Evolutionary conservation across 64 coral and sea anemone species (phyloP).

Genomic region (Pocillopora damicornis): DNA sequence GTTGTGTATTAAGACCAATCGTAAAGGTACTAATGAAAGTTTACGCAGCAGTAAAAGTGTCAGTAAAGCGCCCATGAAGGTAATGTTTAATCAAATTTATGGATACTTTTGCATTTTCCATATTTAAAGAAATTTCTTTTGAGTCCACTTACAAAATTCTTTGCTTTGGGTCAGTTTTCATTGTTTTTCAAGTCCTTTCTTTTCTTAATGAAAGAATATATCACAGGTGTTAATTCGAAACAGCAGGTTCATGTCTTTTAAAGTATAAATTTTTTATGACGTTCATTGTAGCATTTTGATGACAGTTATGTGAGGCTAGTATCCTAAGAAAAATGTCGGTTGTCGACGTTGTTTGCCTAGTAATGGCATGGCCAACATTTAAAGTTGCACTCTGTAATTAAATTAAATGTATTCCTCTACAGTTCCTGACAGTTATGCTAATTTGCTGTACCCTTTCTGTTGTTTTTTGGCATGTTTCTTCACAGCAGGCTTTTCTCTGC

Average conservation of each 20-base stretch:
- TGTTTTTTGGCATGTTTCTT: slow-evolving; percentile 7
- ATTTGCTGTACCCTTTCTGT: slow-evolving; percentile 3
- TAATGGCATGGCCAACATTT: too few relatives aligned
- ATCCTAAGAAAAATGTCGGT: too few relatives aligned
- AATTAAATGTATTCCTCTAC: not conserved
- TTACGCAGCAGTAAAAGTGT: too few relatives aligned
- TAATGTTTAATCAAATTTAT: too few relatives aligned
- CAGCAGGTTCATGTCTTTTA: not conserved
- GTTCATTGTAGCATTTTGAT: not conserved
- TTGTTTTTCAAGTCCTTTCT: not conserved
- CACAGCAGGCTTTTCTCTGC: not conserved
- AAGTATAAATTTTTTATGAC: slow-evolving; percentile 25
- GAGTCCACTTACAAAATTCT: too few relatives aligned
- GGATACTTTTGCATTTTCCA: too few relatives aligned
- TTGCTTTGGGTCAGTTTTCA: not conserved
- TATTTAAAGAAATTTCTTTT: too few relatives aligned
- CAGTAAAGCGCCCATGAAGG: too few relatives aligned
- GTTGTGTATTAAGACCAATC: not conserved
- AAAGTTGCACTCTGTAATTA: not conserved
- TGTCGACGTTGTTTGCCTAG: too few relatives aligned
- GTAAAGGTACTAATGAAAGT: too few relatives aligned
- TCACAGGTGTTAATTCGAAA: not conserved
- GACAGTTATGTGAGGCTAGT: not conserved
- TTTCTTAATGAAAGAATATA: not conserved
- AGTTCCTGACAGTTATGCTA: not conserved